Base-by-base conservation (phyloP, 2,888 invertebrate genomes). In the Adela reaumurella region DNA sequence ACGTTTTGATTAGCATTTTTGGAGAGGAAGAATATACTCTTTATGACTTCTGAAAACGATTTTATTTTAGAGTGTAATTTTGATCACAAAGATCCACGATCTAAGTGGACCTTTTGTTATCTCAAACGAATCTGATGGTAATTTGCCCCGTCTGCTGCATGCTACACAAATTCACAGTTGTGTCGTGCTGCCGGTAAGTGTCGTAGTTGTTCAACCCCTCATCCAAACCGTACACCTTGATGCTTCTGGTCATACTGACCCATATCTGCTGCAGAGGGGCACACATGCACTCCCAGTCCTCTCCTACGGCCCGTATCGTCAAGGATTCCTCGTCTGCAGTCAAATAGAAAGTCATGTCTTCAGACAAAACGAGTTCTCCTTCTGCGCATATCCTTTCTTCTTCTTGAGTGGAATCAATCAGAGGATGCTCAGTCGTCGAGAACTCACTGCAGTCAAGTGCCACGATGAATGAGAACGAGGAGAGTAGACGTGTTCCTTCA, bases 201-300 rank as follows among this genome's bases (percentile, higher is more conserved):
- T 78, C 78, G 46, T 62, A 83, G 56, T 78, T 77, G 51, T 79
- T 78, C 8, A 64, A 46, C 43, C 62, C 57, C 5, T 62, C 58
- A 24, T 64, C 58, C 4, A 81, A 60, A 4, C 79, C 79, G 48
- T 69, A 80, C 4, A 79, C 57, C 17, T 57, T 62, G 5, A 78
- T 54, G 50, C 65, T 60, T 41, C 52, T 54, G 1, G 79, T 56
- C 2, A 44, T 51, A 14, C 58, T 58, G 1, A 64, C 55, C 62
- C 67, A 69, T n/a, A 17, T 56, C 45, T 17, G 60, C 57, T 47
- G 53, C 43, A 10, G 17, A 1, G 28, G 29, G 28, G 61, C 54
- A 51, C 78, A 77, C 2, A 71, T 52, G 2, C 59, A 44, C 14
- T 51, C 52, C 18, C 63, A 65, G 50, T 70, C 61, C 8, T 59